Evolutionary conservation across 2,888 invertebrate species (phyloP).

Genomic region (Calameuta idolon): DNA sequence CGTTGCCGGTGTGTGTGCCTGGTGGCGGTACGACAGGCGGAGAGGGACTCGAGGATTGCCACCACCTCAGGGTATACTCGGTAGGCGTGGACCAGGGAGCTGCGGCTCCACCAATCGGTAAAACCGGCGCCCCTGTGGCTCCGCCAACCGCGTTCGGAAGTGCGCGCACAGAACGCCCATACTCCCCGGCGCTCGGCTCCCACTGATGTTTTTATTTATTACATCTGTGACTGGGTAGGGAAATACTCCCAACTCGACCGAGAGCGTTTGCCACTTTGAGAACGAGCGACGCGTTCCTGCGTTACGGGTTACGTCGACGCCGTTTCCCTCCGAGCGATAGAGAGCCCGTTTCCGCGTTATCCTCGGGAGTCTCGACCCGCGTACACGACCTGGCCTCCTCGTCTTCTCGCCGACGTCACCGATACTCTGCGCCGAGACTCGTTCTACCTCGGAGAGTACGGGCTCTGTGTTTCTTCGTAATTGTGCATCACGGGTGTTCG

Average conservation of each 20-base stretch:
- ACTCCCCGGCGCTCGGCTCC: conserved; percentile 60
- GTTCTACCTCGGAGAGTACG: conserved; percentile 7
- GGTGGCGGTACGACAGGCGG: conserved; percentile 52
- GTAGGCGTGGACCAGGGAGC: conserved; percentile 37
- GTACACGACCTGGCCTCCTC: conserved; percentile 20
- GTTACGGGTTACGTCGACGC: conserved; percentile 59
- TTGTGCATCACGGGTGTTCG: background rate
- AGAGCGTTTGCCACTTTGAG: conserved; percentile 64
- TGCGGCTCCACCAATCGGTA: conserved; percentile 10
- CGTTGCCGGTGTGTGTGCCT: conserved; percentile 28
- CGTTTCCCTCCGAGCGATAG: conserved; percentile 56
- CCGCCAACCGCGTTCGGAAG: conserved; percentile 48
- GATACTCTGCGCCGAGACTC: conserved; percentile 12
- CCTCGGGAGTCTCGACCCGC: conserved; percentile 15
- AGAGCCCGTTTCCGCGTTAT: conserved; percentile 40
- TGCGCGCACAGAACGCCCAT: conserved; percentile 56
- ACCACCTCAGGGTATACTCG: conserved; percentile 30
- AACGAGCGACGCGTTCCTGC: conserved; percentile 62
- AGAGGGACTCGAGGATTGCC: conserved; percentile 37
- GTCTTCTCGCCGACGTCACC: conserved; percentile 14
- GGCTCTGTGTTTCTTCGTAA: background rate
- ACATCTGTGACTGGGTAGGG: conserved; percentile 68
- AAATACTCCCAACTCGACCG: conserved; percentile 66
- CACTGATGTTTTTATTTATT: conserved; percentile 67
- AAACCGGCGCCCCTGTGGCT: conserved; percentile 40